Evolutionary conservation across 2,797 vertebrate species (phyloP), one percentile per base, ranked within the genome.

Genomic region (Enteromius thamalakanensis): DNA sequence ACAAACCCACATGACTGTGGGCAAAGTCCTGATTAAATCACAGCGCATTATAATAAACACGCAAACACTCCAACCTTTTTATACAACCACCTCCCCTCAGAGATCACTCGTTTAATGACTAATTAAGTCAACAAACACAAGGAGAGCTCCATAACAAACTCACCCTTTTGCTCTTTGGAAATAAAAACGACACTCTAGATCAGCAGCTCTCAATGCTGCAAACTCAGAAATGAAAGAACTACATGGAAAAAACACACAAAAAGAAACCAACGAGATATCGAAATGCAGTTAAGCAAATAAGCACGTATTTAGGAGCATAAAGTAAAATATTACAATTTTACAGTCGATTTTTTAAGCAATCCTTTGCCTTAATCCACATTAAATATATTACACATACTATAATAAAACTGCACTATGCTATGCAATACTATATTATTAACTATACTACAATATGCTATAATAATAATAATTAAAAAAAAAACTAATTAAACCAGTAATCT

Each of bases 21-120:
- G 23, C 69, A 49, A 19, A 72, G 69, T 23, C 45, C 69, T 51
- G 55, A 62, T 60, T 76, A 21, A 62, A 62, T 76, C 75, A 45
- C 75, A 29, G 75, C 3, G 4, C 2, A 45, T 76, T 62, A 62
- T 29, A 62, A 62, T 45, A 76, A 76, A 60, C 53, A 60, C 10
- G 55, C 53, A 42, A 17, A 45, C 75, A 62, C 75, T 45, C 14
- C 75, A 76, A 45, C n/a, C 55, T 58, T 53, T 75, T 62, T 29
- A 76, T 6, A 62, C n/a, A 76, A 2, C 55, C 19, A 26, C 74
- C 75, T 26, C 7, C 34, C 53, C n/a, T 62, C 75, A 76, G 75
- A 26, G 75, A 76, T 76, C 55, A 62, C 55, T 12, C 53, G 17
- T 62, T 62, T 42, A 76, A 76, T 19, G 37, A 62, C 9, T 75